A percentile compares a stretch with the other conserved stretches of the same genome.
These are phyloP conservation scores for Rhagonycha fulva DNA, from an alignment of 2,888 invertebrate genomes.

Conservation along the genomic window DNA sequence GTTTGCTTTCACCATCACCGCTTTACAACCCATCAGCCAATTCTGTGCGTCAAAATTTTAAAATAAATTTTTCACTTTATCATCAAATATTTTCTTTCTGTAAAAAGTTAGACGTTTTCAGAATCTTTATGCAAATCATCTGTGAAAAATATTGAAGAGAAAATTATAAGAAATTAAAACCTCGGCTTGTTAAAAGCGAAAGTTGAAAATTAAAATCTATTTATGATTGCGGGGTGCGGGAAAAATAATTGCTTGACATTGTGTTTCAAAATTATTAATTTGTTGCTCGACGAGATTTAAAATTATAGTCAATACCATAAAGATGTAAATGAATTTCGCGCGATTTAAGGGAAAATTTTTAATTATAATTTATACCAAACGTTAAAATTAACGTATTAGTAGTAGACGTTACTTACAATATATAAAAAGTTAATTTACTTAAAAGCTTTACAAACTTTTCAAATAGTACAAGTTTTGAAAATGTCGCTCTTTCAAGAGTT, in stretches of 20 bases:
- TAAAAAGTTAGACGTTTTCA: neutral
- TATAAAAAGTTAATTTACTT: neutral
- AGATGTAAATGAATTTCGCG: neutral
- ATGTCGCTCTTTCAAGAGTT: neutral
- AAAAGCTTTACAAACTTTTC: neutral
- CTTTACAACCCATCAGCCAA: neutral
- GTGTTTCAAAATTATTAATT: neutral
- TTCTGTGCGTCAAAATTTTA: neutral
- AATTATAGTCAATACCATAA: neutral
- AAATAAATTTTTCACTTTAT: neutral
- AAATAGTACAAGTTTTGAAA: neutral
- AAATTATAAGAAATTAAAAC: neutral
- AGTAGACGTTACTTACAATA: neutral
- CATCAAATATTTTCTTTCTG: neutral
- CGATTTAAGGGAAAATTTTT: neutral
- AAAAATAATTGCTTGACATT: neutral
- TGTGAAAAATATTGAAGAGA: neutral
- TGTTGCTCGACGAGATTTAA: neutral
- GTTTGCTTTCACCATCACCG: neutral
- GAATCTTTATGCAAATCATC: neutral
- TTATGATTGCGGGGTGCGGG: neutral
- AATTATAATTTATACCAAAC: neutral
- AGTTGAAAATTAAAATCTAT: neutral
- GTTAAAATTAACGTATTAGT: neutral
- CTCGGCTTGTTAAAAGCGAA: neutral